Evolutionary conservation across 2,888 invertebrate genomes (phyloP), one percentile per base, ranked within the genome.

Genomic region (Leptinotarsa haldemani): DNA sequence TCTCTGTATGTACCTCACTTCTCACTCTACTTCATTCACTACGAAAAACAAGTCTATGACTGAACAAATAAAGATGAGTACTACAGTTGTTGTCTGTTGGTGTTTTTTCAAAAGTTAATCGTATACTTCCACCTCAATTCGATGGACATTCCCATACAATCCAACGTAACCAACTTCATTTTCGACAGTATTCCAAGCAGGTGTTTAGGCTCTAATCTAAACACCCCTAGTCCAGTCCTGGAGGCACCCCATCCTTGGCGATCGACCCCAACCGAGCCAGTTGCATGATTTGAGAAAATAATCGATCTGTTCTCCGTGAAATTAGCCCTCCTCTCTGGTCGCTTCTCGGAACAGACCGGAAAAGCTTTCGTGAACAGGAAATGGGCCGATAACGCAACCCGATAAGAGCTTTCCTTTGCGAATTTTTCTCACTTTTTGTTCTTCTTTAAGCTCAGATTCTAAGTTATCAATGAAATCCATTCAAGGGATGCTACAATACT

Each of bases 241-340:
- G 47, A 18, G 30, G 46, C 22, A 50, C 52, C 65, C 69, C 22
- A 50, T 50, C 65, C 18, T 53, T 20, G 18, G 12, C 61, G 67
- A 25, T 65, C 69, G 73, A 58, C 65, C 48, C 69, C 65, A 4
- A 47, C 53, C 69, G 18, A 65, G 66, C 71, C 74, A 77, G 78
- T 80, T 90, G 89, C 90, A 90, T 90, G 89, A 90, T 90, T 83
- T 83, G 81, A 83, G 84, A 84, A 79, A 79, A 82, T 79, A 83
- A 84, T 84, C 82, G 84, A 84, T 80, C 80, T 79, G 78, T 81
- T 80, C 80, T 81, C 81, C 67, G 74, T 74, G 67, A 75, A 77
- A 74, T 77, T 69, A 69, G 64, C 71, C 79, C 73, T 77, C 75
- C 79, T 80, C 80, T 77, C 75, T 71, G 47, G 63, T 67, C 63